Base-by-base conservation (phyloP, 2,888 invertebrate species). In the Lithodes maja region DNA sequence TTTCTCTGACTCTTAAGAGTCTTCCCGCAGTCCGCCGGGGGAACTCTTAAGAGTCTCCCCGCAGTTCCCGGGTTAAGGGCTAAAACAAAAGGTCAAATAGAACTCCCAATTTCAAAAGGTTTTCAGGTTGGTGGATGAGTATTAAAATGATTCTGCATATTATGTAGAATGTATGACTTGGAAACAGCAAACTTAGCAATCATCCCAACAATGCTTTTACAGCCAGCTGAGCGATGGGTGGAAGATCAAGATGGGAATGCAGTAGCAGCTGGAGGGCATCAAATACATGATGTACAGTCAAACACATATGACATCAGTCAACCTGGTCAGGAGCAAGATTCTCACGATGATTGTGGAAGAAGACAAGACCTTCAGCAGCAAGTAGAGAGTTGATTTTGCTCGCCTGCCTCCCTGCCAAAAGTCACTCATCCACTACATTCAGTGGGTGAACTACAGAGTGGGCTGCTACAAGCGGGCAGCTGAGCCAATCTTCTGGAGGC, bases 311-410 rank as follows among this genome's bases (percentile, higher is more conserved):
- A 50, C 78, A 50, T 78, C 78, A 9, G 78, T 78, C n/a, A 78
- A 78, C 50, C 17, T 7, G 3, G 50, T 78, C 3, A 33, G 78
- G 5, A 33, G 49, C 3, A 78, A 78, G 50, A 78, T 78, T 33
- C 78, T 78, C 50, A 17, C 9, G n/a, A 78, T 49, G 33, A 78
- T 78, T 33, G 78, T 78, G 33, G 78, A n/a, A 78, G 3, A 74
- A n/a, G 78, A 78, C 33, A 50, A 78, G 49, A 78, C 5, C 7
- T 50, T 78, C 9, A 78, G 49, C 5, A 33, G 5, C 49, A 78
- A 52, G 78, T 78, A 33, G n/a, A 78, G 49, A 78, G 78, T 78
- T 0, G 78, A 78, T 52, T 50, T 50, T 52, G 78, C 78, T 3
- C 5, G 52, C 17, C 17, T 33, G 3, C 78, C 78, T 12, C 78